phyloP scores from a whole-genome alignment of 2,113 vertebrate genomes.

The Thunnus thynnus region DNA sequence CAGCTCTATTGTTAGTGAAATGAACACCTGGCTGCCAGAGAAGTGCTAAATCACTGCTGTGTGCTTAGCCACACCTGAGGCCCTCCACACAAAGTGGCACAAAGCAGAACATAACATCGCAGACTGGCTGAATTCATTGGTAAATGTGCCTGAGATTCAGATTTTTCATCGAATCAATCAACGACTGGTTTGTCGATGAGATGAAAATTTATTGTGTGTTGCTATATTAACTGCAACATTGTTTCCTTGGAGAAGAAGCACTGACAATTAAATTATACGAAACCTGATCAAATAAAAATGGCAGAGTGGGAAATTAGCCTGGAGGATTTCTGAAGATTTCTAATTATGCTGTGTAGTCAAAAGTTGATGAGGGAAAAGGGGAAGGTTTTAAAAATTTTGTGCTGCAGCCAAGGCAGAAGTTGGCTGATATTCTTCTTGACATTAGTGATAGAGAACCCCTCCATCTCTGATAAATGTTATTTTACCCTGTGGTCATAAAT shows the following conservation, averaged over 20 bases:
- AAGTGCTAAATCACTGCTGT: constrained; percentile 80
- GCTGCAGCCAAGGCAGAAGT: constrained; percentile 27
- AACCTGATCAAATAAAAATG: constrained; percentile 13
- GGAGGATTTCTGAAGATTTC: neutral
- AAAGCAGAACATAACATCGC: constrained; percentile 69
- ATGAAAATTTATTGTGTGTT: constrained; percentile 12
- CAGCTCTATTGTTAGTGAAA: constrained; percentile 85
- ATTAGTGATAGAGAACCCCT: constrained; percentile 20
- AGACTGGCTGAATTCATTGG: constrained; percentile 43
- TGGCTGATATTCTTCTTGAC: constrained; percentile 46
- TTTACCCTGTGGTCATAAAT: constrained; percentile 1
- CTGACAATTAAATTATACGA: constrained; percentile 1
- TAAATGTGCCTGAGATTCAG: constrained; percentile 19
- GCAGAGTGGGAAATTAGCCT: constrained; percentile 1
- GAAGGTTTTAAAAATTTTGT: constrained; percentile 29
- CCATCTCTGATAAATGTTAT: constrained; percentile 32
- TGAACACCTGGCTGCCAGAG: constrained; percentile 86
- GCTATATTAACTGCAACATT: constrained; percentile 1
- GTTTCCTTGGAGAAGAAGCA: constrained; percentile 17
- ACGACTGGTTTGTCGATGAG: neutral
- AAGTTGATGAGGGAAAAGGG: constrained; percentile 15
- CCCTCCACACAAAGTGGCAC: constrained; percentile 60
- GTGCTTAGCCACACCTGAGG: constrained; percentile 72
- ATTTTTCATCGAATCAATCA: constrained; percentile 38
- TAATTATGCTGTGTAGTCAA: constrained; percentile 26